A percentile compares a stretch with the other conserved stretches of the same genome.
Evolutionary conservation across 1,140 invertebrate genomes (phyloP).

Genomic region (Yoshiicerus persimilis): DNA sequence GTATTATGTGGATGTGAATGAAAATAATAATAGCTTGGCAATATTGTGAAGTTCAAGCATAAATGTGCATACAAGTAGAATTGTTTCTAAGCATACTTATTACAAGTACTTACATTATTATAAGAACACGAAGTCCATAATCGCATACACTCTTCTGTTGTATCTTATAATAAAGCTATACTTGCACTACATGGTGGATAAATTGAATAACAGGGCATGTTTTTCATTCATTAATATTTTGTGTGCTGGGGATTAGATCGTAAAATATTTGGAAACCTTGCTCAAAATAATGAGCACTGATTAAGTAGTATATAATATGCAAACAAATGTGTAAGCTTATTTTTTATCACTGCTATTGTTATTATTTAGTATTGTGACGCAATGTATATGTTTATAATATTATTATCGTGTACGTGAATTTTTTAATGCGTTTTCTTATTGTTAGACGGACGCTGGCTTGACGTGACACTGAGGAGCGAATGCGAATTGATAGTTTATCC

Average conservation of each 20-base stretch:
- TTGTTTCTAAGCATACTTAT: too few relatives aligned
- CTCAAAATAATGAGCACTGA: neutral
- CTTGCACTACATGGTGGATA: neutral
- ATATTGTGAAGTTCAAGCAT: too few relatives aligned
- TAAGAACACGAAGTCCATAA: too few relatives aligned
- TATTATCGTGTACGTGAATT: too few relatives aligned
- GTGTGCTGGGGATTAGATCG: neutral
- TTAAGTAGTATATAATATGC: neutral
- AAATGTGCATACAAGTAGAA: too few relatives aligned
- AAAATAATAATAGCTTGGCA: too few relatives aligned
- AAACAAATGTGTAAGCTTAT: neutral
- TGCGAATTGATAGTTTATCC: neutral
- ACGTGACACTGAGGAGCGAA: neutral
- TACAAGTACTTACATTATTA: too few relatives aligned
- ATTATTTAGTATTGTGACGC: neutral
- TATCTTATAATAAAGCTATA: neutral
- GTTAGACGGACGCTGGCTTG: neutral
- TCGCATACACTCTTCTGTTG: too few relatives aligned
- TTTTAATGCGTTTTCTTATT: too few relatives aligned
- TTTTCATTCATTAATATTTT: neutral
- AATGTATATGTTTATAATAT: too few relatives aligned
- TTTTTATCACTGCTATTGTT: neutral
- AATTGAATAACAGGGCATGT: neutral
- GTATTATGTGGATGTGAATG: too few relatives aligned
- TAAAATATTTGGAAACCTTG: slow-evolving; percentile 2